These are phyloP conservation scores for Didymodactylos carnosus DNA, from an alignment of 2,888 invertebrate genomes.

Conservation along the genomic window DNA sequence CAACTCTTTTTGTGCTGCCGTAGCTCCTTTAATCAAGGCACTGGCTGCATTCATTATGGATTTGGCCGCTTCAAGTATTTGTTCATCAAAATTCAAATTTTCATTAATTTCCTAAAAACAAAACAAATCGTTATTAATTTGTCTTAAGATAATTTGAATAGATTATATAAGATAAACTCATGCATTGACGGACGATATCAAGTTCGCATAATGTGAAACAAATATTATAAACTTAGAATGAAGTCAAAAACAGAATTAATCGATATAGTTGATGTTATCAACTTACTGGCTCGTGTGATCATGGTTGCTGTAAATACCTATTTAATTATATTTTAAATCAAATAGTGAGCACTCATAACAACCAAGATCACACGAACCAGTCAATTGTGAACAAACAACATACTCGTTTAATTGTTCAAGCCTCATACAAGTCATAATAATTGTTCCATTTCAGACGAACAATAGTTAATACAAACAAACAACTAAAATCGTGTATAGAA, in stretches of 20 bases:
- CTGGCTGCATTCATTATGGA: constrained; percentile 91
- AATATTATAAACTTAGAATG: too few relatives aligned
- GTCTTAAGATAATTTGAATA: too few relatives aligned
- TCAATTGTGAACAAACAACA: too few relatives aligned
- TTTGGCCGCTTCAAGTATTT: constrained; percentile 92
- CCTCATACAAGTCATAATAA: too few relatives aligned
- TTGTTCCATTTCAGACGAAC: background rate
- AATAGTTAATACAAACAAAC: background rate
- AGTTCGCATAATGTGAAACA: too few relatives aligned
- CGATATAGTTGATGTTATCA: too few relatives aligned
- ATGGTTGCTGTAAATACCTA: background rate
- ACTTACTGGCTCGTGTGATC: background rate
- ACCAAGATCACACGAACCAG: background rate
- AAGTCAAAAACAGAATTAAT: too few relatives aligned
- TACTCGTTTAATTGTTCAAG: too few relatives aligned
- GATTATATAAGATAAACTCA: too few relatives aligned
- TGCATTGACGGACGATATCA: too few relatives aligned
- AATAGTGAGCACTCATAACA: too few relatives aligned
- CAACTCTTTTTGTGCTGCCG: constrained; percentile 82
- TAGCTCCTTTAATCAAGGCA: constrained; percentile 81
- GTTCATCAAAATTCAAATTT: constrained; percentile 88
- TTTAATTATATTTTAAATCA: background rate
- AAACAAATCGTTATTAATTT: background rate
- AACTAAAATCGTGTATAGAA: background rate
- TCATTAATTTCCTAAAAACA: constrained; percentile 61